phyloP scores from a whole-genome alignment of 2,113 vertebrate species.

The Sapajus apella region DNA sequence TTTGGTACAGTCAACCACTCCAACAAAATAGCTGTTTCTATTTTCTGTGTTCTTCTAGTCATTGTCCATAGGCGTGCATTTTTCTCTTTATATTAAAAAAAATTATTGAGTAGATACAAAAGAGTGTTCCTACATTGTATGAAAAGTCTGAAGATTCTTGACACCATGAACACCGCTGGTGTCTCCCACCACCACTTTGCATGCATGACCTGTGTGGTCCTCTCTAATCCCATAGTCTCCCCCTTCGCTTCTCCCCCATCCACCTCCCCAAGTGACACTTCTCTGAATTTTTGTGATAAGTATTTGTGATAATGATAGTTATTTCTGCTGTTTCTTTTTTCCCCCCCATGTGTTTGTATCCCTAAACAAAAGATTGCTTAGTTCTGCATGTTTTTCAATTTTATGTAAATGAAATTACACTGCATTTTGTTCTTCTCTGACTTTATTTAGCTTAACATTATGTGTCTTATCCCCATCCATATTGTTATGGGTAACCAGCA shows the following conservation, averaged over 20 bases:
- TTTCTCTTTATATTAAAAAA: conserved; percentile 5
- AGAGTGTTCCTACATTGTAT: background rate
- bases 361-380: background rate
- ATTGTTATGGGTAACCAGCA: background rate
- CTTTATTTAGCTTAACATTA: background rate
- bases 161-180: background rate
- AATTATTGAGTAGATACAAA: background rate
- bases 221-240: background rate
- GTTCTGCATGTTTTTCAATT: background rate
- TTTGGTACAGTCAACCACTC: background rate
- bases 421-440: background rate
- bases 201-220: background rate
- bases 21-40: background rate
- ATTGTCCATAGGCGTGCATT: background rate
- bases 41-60: background rate
- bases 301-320: background rate
- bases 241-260: background rate
- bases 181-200: background rate
- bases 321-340: conserved; percentile 18
- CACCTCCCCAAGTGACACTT: background rate
- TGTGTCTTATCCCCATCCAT: background rate
- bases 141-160: background rate
- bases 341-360: background rate
- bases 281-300: background rate
- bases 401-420: background rate